Conservation (phyloP, 2,113 vertebrate genomes). For the Channa argus region DNA sequence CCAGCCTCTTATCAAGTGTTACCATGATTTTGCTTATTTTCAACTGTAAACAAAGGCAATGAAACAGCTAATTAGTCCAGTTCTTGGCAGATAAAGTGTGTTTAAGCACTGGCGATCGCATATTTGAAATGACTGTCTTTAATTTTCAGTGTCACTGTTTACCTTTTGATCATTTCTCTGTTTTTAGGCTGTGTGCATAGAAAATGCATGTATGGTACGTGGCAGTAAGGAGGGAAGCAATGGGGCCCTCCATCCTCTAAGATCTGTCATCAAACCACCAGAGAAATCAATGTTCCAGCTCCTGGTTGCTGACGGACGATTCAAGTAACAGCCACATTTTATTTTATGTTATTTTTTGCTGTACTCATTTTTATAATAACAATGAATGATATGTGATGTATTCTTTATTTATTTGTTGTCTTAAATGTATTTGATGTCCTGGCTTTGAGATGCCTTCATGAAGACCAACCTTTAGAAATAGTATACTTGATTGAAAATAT, state of each 20-base stretch:
- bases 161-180: conserved; percentile 10
- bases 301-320: conserved; percentile 89
- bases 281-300: conserved; percentile 87
- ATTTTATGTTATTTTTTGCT: neutral
- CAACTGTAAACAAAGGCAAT: conserved; percentile 43
- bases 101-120: neutral
- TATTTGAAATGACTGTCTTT: no score
- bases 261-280: conserved; percentile 89
- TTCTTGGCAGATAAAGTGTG: conserved; percentile 30
- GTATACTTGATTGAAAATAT: no score
- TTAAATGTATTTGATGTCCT: neutral
- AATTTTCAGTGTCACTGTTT: no score
- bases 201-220: conserved; percentile 94
- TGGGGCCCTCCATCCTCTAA: conserved; percentile 90
- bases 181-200: conserved; percentile 92
- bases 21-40: conserved; percentile 24
- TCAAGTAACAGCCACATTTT: conserved; percentile 84
- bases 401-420: neutral
- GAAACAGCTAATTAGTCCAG: conserved; percentile 41
- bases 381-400: neutral
- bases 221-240: conserved; percentile 95
- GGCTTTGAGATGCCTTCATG: neutral
- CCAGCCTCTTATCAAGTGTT: neutral
- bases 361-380: neutral
- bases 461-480: no score